These are phyloP conservation scores for Zaprionus africanus DNA, from an alignment of 1,140 invertebrate species.

Conservation along the genomic window DNA sequence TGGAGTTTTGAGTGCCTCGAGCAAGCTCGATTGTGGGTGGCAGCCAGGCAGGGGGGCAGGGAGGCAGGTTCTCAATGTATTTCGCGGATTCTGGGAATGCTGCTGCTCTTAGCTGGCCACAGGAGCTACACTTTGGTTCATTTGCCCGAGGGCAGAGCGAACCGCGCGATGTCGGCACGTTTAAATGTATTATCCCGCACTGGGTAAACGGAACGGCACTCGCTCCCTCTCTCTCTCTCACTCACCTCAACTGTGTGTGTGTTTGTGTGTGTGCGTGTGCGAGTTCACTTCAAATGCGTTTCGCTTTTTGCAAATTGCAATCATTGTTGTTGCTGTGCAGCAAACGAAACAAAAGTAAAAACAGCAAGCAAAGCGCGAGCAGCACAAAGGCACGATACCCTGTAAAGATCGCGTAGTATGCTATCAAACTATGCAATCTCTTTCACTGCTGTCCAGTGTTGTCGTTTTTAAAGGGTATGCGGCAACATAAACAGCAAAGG, in stretches of 20 bases:
- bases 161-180: conserved; percentile 60
- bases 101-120: conserved; percentile 16
- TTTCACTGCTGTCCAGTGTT: neutral
- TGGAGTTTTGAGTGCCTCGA: conserved; percentile 18
- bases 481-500: neutral
- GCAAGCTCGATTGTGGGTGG: neutral
- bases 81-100: neutral
- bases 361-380: neutral
- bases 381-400: neutral
- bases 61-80: neutral
- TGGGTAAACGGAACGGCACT: conserved; percentile 31
- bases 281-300: conserved; percentile 68
- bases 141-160: conserved; percentile 27
- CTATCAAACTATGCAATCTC: neutral
- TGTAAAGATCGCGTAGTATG: conserved; percentile 6
- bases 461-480: neutral
- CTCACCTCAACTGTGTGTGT: conserved; percentile 5
- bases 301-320: conserved; percentile 74
- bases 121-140: conserved; percentile 38
- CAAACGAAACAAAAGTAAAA: conserved; percentile 49
- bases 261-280: conserved; percentile 9
- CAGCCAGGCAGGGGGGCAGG: neutral
- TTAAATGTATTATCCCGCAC: conserved; percentile 66
- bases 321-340: conserved; percentile 62
- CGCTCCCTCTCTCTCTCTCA: conserved; percentile 12